A percentile compares a stretch with the other conserved stretches of the same genome.
Conservation (phyloP, 2,113 vertebrate genomes). For the Mesocricetus auratus region DNA sequence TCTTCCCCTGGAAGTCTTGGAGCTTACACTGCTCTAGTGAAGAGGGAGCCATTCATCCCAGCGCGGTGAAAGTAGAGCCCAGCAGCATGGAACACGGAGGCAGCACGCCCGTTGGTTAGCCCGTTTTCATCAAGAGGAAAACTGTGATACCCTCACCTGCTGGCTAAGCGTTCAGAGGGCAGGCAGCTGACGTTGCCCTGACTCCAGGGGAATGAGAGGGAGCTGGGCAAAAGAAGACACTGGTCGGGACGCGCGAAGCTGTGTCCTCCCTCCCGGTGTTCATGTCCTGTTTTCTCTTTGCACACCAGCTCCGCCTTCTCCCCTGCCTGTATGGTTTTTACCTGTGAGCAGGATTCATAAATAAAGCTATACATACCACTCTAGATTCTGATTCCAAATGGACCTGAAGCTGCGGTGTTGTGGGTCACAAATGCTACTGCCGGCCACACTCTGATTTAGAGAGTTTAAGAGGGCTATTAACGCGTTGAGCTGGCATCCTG, state of each 20-base stretch:
- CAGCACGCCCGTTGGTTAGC: background rate
- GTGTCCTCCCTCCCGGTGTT: background rate
- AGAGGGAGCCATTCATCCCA: constrained; percentile 73
- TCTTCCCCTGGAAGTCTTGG: constrained; percentile 79
- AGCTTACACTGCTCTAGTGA: constrained; percentile 74
- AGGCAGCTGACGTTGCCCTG: background rate
- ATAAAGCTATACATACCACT: background rate
- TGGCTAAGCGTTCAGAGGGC: background rate
- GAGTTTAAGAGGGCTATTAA: background rate
- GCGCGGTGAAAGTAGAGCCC: constrained; percentile 44
- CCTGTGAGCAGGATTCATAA: background rate
- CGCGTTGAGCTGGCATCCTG: background rate
- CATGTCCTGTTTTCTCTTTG: background rate
- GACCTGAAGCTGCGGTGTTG: background rate
- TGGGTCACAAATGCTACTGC: background rate
- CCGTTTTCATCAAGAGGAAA: constrained; percentile 42
- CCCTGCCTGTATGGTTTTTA: background rate
- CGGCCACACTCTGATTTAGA: background rate
- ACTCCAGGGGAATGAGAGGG: background rate
- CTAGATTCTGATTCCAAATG: background rate
- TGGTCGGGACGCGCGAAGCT: background rate
- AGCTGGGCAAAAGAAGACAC: background rate
- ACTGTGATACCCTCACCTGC: background rate
- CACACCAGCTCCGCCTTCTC: background rate
- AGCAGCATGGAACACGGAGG: constrained; percentile 55